Conservation (phyloP, 1,140 invertebrate genomes). For the Zaprionus nigranus region DNA sequence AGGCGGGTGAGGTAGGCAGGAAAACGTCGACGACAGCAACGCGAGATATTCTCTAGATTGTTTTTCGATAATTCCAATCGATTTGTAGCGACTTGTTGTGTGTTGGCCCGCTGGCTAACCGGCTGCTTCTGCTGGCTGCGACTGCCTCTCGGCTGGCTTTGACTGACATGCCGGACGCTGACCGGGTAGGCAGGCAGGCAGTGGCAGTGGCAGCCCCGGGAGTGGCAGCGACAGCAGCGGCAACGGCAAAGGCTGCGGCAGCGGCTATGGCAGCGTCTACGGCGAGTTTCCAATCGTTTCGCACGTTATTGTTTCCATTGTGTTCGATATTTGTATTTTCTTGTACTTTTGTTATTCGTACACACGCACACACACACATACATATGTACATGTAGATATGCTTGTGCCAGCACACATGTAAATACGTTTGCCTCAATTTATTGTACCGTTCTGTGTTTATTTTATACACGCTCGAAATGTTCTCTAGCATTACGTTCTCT, state of each 20-base stretch:
- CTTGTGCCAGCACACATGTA: conserved; percentile 18
- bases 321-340: conserved; percentile 82
- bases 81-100: conserved; percentile 68
- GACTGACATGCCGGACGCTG: conserved; percentile 57
- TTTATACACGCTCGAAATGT: conserved; percentile 66
- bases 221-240: conserved; percentile 27
- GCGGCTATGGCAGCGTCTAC: conserved; percentile 57
- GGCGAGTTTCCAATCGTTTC: conserved; percentile 80
- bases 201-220: conserved; percentile 35
- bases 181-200: conserved; percentile 37
- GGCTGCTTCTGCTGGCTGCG: conserved; percentile 63
- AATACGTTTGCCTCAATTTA: conserved; percentile 72
- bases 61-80: conserved; percentile 76
- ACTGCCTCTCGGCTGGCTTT: conserved; percentile 15
- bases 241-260: conserved; percentile 7
- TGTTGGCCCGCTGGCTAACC: conserved; percentile 59
- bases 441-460: conserved; percentile 76
- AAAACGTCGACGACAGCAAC: background rate
- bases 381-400: conserved; percentile 7
- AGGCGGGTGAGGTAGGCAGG: background rate
- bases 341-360: conserved; percentile 71
- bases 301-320: conserved; percentile 82
- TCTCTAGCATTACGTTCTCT: conserved; percentile 38
- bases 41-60: conserved; percentile 9
- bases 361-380: conserved; percentile 33